Percentiles rank a stretch among this genome's conserved stretches.
Evolutionary conservation across 2,113 vertebrate species (phyloP).

Genomic region (Pteruthius melanotis): DNA sequence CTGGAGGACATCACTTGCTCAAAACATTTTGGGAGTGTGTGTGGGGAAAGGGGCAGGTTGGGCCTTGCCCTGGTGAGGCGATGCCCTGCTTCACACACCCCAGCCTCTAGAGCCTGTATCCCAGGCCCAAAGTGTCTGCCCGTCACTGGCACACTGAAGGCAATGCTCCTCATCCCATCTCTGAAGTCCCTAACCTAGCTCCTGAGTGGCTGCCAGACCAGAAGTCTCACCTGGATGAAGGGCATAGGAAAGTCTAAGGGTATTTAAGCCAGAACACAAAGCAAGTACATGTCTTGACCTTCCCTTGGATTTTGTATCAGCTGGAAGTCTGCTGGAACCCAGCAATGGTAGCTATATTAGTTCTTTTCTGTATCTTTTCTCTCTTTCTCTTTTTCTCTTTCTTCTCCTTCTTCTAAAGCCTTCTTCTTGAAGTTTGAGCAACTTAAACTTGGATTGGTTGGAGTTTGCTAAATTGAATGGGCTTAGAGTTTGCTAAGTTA

Average conservation of each 20-base stretch:
- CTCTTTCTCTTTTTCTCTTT: not conserved
- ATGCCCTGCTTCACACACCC: not conserved
- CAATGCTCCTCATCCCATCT: not conserved
- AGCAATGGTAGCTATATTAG: not conserved
- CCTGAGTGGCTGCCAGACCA: not conserved
- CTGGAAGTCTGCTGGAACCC: not conserved
- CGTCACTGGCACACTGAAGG: not conserved
- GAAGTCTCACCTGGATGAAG: not conserved
- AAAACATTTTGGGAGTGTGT: rapidly evolving
- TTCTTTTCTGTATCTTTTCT: not conserved
- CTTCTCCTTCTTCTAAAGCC: not conserved
- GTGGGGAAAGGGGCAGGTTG: not conserved
- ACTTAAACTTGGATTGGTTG: not conserved
- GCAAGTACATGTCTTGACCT: not conserved
- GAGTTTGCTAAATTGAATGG: not conserved
- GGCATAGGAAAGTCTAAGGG: not conserved
- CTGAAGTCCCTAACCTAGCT: not conserved
- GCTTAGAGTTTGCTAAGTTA: not conserved
- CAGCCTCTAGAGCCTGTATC: not conserved
- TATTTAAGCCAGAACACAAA: not conserved
- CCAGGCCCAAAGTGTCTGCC: not conserved
- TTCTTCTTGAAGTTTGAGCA: not conserved
- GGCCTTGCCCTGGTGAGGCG: not conserved
- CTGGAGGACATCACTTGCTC: not conserved
- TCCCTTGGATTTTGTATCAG: not conserved